Base-by-base conservation (phyloP, 2,797 vertebrate species). In the Notamacropus eugenii region DNA sequence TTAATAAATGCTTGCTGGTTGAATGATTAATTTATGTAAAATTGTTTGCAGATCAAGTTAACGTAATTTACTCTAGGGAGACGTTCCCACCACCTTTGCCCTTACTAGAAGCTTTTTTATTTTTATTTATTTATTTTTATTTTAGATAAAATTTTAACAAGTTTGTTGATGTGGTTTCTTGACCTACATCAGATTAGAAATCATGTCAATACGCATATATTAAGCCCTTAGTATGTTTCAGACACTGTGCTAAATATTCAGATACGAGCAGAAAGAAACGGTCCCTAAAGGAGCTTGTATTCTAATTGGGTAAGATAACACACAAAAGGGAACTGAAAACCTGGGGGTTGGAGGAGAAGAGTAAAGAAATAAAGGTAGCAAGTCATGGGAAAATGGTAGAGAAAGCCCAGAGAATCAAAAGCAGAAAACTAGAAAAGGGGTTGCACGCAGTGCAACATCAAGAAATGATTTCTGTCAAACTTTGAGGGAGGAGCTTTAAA, bases 81-180 rank as follows among this genome's bases (percentile, higher is more conserved):
- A 9, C 10, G 2, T 8, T 93, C 90, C n/a, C 11, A 55, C 54
- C n/a, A 22, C 6, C n/a, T 74, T 74, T 74, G 29, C 58, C 28
- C 74, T 90, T 46, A 50, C 14, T 19, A 14, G 9, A 14, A 96
- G 67, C 40, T 34, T 52, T 54, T 55, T 29, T 92, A 62, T 57
- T 56, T 56, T 34, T 52, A 58, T 55, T 28, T 91, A 59, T 56
- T 52, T 52, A 52, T 52, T 52, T 90, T 94, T 74, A 59, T 34
- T 93, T 91, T 91, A 82, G 82, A 92, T 82, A 67, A 46, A 34
- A 40, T 54, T 67, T 90, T 93, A 95, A 74, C 50, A 46, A 27
- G 40, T 55, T 59, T 90, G 56, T 29, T 24, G 55, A 58, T 40
- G n/a, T 57, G 54, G 16, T 58, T 82, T 52, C n/a, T 24, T 40